A percentile compares a stretch with the other conserved stretches of the same genome.
Conservation (phyloP, 2,797 vertebrate genomes). For the Podarcis lilfordi region DNA sequence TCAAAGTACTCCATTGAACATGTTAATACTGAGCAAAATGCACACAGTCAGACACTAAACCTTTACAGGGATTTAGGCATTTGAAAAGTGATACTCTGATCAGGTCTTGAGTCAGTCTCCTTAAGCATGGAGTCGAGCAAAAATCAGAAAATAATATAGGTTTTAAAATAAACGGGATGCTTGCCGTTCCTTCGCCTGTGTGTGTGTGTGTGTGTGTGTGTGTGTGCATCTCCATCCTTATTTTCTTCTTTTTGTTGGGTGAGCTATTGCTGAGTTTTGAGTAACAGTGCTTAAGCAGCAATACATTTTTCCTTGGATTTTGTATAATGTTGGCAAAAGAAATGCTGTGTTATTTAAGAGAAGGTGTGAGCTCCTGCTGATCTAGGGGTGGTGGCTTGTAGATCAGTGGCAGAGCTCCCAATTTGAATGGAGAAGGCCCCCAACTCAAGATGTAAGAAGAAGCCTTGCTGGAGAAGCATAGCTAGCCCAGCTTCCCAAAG, state of each 20-base stretch:
- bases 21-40: slow-evolving; percentile 87
- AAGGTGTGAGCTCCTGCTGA: slow-evolving; percentile 34
- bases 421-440: not conserved
- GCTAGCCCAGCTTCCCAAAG: not conserved
- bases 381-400: slow-evolving; percentile 31
- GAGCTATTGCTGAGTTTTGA: slow-evolving; percentile 43
- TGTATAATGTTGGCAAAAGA: slow-evolving; percentile 32
- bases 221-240: slow-evolving; percentile 21
- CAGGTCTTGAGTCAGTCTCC: slow-evolving; percentile 76
- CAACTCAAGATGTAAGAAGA: not conserved
- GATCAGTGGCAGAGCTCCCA: not conserved
- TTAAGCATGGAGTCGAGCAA: slow-evolving; percentile 66
- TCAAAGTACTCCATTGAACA: slow-evolving; percentile 87
- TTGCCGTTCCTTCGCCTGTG: slow-evolving; percentile 4
- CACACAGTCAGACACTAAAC: slow-evolving; percentile 86
- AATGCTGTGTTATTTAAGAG: slow-evolving; percentile 43
- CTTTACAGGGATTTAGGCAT: slow-evolving; percentile 85
- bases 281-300: slow-evolving; percentile 26
- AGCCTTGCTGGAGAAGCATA: too few relatives aligned
- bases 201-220: not conserved
- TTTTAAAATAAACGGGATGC: slow-evolving; percentile 65
- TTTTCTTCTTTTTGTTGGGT: slow-evolving; percentile 67
- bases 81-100: slow-evolving; percentile 84
- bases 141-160: slow-evolving; percentile 65
- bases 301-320: slow-evolving; percentile 42